Percentiles rank a stretch among this genome's conserved stretches.
phyloP scores from a whole-genome alignment of 2,888 invertebrate species.

The Pharmacophagus antenor region DNA sequence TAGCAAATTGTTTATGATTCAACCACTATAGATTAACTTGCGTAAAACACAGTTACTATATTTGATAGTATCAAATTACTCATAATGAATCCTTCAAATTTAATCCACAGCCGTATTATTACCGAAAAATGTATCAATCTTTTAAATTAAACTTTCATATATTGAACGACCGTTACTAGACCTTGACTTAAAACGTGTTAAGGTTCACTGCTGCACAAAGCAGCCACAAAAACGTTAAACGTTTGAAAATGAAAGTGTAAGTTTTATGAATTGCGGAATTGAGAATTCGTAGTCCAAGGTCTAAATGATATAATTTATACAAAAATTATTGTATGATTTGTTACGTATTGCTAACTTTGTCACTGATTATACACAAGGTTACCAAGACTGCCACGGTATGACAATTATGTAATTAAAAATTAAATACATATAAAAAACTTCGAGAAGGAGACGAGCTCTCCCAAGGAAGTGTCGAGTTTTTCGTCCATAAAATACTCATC shows the following conservation, averaged over 20 bases:
- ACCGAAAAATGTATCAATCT: background rate
- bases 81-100: too few relatives aligned
- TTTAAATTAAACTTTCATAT: background rate
- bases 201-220: background rate
- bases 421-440: too few relatives aligned
- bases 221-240: background rate
- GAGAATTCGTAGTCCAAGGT: constrained; percentile 52
- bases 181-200: background rate
- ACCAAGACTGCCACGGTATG: constrained; percentile 3
- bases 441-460: too few relatives aligned
- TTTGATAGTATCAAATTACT: too few relatives aligned
- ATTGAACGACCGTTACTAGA: background rate
- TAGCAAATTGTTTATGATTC: too few relatives aligned
- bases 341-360: constrained; percentile 38
- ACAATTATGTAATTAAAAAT: background rate
- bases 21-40: too few relatives aligned
- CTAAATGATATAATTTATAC: constrained; percentile 44
- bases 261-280: constrained; percentile 71
- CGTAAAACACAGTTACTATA: too few relatives aligned
- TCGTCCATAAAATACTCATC: too few relatives aligned
- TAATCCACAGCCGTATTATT: background rate
- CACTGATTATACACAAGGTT: constrained; percentile 38
- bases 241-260: constrained; percentile 36
- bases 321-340: constrained; percentile 39
- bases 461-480: too few relatives aligned